Evolutionary conservation across 2,113 vertebrate species (phyloP).

Genomic region (Oncorhynchus mykiss): DNA sequence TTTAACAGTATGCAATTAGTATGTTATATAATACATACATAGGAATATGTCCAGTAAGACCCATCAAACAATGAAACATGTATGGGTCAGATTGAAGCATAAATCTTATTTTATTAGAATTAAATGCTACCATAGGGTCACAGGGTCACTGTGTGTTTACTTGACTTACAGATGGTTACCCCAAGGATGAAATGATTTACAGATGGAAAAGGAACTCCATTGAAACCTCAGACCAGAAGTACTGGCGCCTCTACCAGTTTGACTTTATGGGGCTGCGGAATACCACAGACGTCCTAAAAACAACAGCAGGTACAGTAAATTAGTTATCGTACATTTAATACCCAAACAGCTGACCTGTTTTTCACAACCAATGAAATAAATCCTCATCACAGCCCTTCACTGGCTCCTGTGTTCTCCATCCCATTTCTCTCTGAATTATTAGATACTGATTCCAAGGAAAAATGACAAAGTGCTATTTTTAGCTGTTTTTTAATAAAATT

Average conservation of each 20-base stretch:
- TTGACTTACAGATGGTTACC: conserved; percentile 90
- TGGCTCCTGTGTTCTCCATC: too few relatives aligned
- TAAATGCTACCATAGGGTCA: not conserved
- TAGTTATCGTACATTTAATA: too few relatives aligned
- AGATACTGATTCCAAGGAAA: too few relatives aligned
- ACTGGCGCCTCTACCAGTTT: conserved; percentile 97
- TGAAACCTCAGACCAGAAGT: conserved; percentile 92
- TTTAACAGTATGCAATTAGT: too few relatives aligned
- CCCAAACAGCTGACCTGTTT: too few relatives aligned
- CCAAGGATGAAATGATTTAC: conserved; percentile 94
- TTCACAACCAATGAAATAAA: too few relatives aligned
- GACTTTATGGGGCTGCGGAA: conserved; percentile 97
- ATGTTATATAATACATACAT: not conserved
- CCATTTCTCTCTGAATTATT: too few relatives aligned
- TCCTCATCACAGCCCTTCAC: too few relatives aligned
- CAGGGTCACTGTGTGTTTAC: conserved; percentile 36
- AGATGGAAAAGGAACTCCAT: conserved; percentile 94
- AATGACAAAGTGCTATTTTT: too few relatives aligned
- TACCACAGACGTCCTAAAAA: conserved; percentile 85
- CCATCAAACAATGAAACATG: not conserved
- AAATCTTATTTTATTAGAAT: not conserved
- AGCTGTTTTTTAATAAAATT: too few relatives aligned
- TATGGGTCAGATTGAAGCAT: not conserved
- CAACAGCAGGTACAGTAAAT: conserved; percentile 81
- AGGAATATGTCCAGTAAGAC: not conserved